These are phyloP conservation scores for Drosophila formosana DNA, from an alignment of 2,888 invertebrate species.

Conservation along the genomic window DNA sequence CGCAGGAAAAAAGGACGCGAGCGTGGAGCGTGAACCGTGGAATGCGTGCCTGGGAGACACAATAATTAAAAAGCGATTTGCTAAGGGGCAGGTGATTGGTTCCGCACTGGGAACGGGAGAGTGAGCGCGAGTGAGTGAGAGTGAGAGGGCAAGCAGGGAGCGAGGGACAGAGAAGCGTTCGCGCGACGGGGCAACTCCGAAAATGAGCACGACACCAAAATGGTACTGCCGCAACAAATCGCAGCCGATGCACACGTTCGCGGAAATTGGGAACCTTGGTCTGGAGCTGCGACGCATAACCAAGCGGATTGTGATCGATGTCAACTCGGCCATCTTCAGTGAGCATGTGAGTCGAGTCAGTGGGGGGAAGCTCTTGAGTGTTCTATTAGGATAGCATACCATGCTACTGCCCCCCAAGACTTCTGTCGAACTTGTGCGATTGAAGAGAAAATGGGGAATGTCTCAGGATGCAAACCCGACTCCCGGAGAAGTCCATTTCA, in stretches of 20 bases:
- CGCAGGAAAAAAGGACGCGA: constrained; percentile 40
- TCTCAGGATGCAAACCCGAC: too few relatives aligned
- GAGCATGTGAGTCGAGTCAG: constrained; percentile 78
- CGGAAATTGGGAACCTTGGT: constrained; percentile 81
- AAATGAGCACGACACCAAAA: constrained; percentile 83
- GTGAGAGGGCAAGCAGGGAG: constrained; percentile 24
- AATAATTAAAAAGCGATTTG: constrained; percentile 78
- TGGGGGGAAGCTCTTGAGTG: neutral
- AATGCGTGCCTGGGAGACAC: constrained; percentile 79
- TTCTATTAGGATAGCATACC: too few relatives aligned
- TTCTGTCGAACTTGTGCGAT: too few relatives aligned
- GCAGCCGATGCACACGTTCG: constrained; percentile 82
- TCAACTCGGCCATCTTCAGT: constrained; percentile 83
- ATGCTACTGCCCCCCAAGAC: too few relatives aligned
- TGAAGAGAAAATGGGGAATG: too few relatives aligned
- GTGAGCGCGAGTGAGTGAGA: constrained; percentile 30
- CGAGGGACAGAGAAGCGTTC: neutral
- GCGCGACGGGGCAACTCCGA: constrained; percentile 43
- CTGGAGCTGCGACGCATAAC: constrained; percentile 82
- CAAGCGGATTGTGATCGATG: constrained; percentile 83
- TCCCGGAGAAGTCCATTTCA: too few relatives aligned
- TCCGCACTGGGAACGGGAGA: constrained; percentile 28
- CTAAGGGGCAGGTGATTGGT: constrained; percentile 61
- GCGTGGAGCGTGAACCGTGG: constrained; percentile 24
- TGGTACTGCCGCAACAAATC: constrained; percentile 84